Evolutionary conservation across 1,140 invertebrate genomes (phyloP).

Genomic region (Pseudomyrmex cubaensis): DNA sequence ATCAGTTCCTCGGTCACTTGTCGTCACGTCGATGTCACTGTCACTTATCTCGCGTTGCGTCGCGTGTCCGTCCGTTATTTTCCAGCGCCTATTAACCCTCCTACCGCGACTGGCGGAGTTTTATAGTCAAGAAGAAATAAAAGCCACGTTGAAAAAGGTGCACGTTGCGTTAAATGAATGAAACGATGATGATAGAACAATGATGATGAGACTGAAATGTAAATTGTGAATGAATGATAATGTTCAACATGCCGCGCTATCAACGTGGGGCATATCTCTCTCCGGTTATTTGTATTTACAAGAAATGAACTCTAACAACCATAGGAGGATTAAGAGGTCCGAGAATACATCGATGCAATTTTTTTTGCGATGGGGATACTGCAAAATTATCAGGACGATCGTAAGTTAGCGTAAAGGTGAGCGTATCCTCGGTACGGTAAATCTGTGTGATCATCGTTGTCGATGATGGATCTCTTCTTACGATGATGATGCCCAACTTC

Average conservation of each 20-base stretch:
- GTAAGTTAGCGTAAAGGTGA: conserved; percentile 59
- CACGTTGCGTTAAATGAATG: conserved; percentile 6
- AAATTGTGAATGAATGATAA: conserved; percentile 15
- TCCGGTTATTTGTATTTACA: not conserved
- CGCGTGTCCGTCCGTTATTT: conserved; percentile 16
- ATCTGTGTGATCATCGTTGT: conserved; percentile 73
- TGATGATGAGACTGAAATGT: conserved; percentile 22
- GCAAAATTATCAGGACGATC: conserved; percentile 56
- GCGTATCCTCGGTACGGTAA: conserved; percentile 87
- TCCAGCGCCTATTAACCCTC: conserved; percentile 32
- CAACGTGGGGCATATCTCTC: conserved; percentile 17
- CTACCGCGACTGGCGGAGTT: conserved; percentile 30
- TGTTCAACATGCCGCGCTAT: not conserved
- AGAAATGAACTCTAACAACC: not conserved
- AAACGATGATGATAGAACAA: conserved; percentile 9
- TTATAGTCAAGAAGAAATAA: conserved; percentile 25
- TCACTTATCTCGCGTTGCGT: conserved; percentile 62
- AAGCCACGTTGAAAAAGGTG: conserved; percentile 22
- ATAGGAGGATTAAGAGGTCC: not conserved
- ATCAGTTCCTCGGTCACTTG: conserved; percentile 61
- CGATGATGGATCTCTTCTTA: conserved; percentile 82
- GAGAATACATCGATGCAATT: not conserved
- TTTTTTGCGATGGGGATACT: not conserved
- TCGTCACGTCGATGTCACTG: conserved; percentile 66
- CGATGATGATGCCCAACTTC: conserved; percentile 87